Evolutionary conservation across 2,888 invertebrate genomes (phyloP).

Genomic region (Napeogenes sylphis): DNA sequence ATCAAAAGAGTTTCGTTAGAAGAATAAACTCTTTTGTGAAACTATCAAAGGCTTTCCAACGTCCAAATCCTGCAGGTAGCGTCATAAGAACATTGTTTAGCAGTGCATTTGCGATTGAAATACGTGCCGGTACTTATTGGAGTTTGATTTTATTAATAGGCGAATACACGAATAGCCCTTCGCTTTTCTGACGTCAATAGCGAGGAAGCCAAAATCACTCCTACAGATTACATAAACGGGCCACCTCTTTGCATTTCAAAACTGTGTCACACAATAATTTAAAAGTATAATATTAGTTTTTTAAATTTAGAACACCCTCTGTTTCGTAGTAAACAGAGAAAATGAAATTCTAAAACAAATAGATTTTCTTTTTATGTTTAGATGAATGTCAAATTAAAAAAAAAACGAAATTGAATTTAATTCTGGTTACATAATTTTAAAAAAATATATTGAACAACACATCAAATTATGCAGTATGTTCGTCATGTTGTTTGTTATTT

Average conservation of each 20-base stretch:
- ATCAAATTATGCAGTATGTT: no score
- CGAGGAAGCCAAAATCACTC: conserved; percentile 48
- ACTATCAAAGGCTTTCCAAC: background rate
- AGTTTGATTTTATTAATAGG: conserved; percentile 59
- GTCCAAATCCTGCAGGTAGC: background rate
- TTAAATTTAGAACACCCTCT: conserved; percentile 8
- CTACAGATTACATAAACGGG: conserved; percentile 46
- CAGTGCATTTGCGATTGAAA: conserved; percentile 15
- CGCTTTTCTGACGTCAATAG: conserved; percentile 52
- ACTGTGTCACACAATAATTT: conserved; percentile 42
- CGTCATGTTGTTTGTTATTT: no score
- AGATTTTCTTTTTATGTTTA: no score
- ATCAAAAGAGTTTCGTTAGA: no score
- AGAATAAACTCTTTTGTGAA: background rate
- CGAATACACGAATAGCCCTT: conserved; percentile 63
- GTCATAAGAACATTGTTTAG: conserved; percentile 16
- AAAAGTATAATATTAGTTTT: conserved; percentile 38
- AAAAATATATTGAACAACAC: no score
- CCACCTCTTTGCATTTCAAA: conserved; percentile 40
- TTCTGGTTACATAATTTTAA: no score
- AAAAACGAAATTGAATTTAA: no score
- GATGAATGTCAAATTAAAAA: no score
- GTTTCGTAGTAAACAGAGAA: no score
- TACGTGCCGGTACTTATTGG: conserved; percentile 28
- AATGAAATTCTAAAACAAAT: no score